phyloP scores from a whole-genome alignment of 2,888 invertebrate genomes.

The Elmis aenea region DNA sequence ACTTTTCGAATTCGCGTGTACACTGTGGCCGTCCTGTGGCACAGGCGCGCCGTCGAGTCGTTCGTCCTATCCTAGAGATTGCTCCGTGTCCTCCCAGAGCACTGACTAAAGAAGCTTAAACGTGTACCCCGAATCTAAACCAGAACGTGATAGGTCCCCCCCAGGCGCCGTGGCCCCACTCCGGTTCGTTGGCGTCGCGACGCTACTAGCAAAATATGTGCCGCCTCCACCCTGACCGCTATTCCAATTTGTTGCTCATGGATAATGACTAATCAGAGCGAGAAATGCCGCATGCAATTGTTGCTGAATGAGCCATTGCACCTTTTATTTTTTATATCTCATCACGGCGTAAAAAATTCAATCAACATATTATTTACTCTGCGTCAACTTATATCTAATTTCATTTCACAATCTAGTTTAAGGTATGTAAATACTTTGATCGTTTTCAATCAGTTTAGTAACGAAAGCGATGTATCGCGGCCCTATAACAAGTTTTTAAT shows the following conservation, averaged over 20 bases:
- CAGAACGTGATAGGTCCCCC: slow-evolving; percentile 41
- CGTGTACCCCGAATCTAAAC: slow-evolving; percentile 44
- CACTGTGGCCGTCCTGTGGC: slow-evolving; percentile 41
- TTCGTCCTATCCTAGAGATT: slow-evolving; percentile 47
- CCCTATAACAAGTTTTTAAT: too few species aligned
- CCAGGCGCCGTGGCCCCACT: slow-evolving; percentile 27
- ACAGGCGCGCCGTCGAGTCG: slow-evolving; percentile 46
- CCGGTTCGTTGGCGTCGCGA: slow-evolving; percentile 26
- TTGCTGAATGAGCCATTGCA: slow-evolving; percentile 20
- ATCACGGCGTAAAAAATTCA: too few species aligned
- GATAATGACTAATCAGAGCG: slow-evolving; percentile 38
- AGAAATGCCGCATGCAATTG: slow-evolving; percentile 29
- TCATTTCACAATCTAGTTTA: too few species aligned
- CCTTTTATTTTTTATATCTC: too few species aligned
- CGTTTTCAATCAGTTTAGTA: too few species aligned
- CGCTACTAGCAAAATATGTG: slow-evolving; percentile 29
- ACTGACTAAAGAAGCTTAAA: slow-evolving; percentile 45
- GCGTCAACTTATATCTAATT: too few species aligned
- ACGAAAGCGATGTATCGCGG: too few species aligned
- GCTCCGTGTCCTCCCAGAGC: slow-evolving; percentile 47
- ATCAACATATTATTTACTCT: too few species aligned
- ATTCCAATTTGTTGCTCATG: slow-evolving; percentile 34
- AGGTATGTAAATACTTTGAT: too few species aligned
- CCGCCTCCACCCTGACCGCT: slow-evolving; percentile 34
- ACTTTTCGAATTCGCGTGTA: slow-evolving; percentile 36